phyloP scores from a whole-genome alignment of 2,113 vertebrate genomes.

The western clawed frog (Xenopus tropicalis) region UCB_Xtro_10.0 CM004444.2:100194001-100194500 shows the following conservation, averaged over 20 bases:
- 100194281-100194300: constrained; percentile 17
- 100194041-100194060: constrained; percentile 12
- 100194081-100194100: neutral
- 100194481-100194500: too few relatives aligned
- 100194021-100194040: neutral
- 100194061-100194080: constrained; percentile 21
- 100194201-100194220: neutral
- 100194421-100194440: too few relatives aligned
- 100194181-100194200: too few relatives aligned
- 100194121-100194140: constrained; percentile 11
- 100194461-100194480: too few relatives aligned
- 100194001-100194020: too few relatives aligned
- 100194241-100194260: neutral
- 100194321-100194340: constrained; percentile 14
- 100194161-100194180: neutral
- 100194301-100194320: constrained; percentile 16
- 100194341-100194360: too few relatives aligned
- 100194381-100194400: too few relatives aligned
- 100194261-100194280: constrained; percentile 24
- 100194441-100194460: too few relatives aligned
- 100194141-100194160: neutral
- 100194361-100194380: too few relatives aligned
- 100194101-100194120: neutral
- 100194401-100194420: too few relatives aligned
- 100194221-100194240: constrained; percentile 5